Evolutionary conservation across 2,888 invertebrate genomes (phyloP).

Genomic region (Nephrocerus scutellatus): DNA sequence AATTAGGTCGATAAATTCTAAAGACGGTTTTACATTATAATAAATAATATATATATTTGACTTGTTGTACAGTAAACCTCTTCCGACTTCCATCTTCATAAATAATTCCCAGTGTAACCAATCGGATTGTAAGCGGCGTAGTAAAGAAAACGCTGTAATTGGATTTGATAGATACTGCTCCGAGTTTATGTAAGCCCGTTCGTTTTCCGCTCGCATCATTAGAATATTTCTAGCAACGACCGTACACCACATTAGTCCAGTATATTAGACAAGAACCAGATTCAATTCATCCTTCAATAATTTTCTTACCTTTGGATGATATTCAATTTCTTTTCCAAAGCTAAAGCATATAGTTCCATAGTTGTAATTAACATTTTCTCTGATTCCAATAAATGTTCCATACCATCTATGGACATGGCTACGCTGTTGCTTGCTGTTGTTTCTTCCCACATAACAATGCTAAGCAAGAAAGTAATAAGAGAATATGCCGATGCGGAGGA

Average conservation of each 20-base stretch:
- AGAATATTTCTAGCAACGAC: no score
- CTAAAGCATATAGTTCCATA: conserved; percentile 29
- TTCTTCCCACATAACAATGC: no score
- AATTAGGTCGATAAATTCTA: conserved; percentile 28
- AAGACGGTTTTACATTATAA: no score
- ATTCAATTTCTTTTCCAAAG: conserved; percentile 30
- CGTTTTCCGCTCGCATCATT: conserved; percentile 29
- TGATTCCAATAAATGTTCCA: conserved; percentile 31
- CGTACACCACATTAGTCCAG: background rate
- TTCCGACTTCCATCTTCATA: conserved; percentile 29
- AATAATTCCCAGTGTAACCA: conserved; percentile 35
- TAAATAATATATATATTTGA: no score
- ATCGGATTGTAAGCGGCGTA: conserved; percentile 36
- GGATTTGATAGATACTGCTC: conserved; percentile 37
- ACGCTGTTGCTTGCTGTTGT: no score
- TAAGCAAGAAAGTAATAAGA: no score
- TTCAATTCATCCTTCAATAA: no score
- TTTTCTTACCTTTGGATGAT: conserved; percentile 27
- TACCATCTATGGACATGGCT: conserved; percentile 35
- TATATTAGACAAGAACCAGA: no score
- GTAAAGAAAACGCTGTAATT: conserved; percentile 32
- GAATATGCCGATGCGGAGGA: no score
- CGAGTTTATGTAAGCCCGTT: conserved; percentile 21
- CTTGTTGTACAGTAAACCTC: conserved; percentile 29
- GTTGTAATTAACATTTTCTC: conserved; percentile 32